Conservation (phyloP, 1,140 invertebrate species). For the Eumeta japonica region DNA sequence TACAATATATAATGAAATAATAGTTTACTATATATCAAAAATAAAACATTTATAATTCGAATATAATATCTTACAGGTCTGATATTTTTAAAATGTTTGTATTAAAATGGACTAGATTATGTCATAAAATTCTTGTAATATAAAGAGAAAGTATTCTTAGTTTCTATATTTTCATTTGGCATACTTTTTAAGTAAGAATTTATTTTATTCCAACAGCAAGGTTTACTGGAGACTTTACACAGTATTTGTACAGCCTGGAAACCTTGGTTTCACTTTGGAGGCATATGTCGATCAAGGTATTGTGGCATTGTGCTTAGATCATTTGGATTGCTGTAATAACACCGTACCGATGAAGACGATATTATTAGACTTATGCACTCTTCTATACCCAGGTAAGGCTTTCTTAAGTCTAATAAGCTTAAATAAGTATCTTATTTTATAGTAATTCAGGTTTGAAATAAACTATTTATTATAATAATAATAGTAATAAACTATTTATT, state of each 20-base stretch:
- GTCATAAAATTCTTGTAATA: no score
- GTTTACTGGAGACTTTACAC: slow-evolving; percentile 41
- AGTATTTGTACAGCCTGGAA: slow-evolving; percentile 33
- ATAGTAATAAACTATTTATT: background rate
- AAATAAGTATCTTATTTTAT: slow-evolving; percentile 4
- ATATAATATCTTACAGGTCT: no score
- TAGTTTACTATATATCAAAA: no score
- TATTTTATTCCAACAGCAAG: slow-evolving; percentile 31
- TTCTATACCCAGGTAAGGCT: slow-evolving; percentile 46
- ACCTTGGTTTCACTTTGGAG: slow-evolving; percentile 33
- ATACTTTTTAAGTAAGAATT: no score
- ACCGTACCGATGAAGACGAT: slow-evolving; percentile 29
- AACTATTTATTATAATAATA: no score
- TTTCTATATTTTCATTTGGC: no score
- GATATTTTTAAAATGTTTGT: no score
- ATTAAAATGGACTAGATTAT: no score
- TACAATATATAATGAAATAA: no score
- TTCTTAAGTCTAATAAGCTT: slow-evolving; percentile 1
- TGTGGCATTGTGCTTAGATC: slow-evolving; percentile 35
- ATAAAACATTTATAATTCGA: no score
- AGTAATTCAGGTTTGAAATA: no score
- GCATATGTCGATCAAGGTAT: slow-evolving; percentile 36
- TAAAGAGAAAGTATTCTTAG: no score
- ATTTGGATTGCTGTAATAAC: slow-evolving; percentile 34
- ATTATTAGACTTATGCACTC: slow-evolving; percentile 32